Conservation (phyloP, 2,888 invertebrate species). For the Tipula vernalis region DNA sequence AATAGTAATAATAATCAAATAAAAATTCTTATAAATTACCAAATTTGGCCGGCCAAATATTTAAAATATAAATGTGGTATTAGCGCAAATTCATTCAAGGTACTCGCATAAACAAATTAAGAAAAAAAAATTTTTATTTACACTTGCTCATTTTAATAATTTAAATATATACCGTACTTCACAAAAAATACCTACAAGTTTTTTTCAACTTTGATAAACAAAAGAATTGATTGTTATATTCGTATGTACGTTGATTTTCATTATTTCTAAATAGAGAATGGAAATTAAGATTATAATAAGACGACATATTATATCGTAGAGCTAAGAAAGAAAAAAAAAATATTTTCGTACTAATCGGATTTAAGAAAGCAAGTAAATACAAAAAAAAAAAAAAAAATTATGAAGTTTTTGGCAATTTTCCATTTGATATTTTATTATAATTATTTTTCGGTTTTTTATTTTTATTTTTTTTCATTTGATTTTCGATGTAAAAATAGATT, state of each 20-base stretch:
- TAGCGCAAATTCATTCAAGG: neutral
- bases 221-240: neutral
- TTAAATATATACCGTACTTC: neutral
- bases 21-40: neutral
- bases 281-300: neutral
- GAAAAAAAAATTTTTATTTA: neutral
- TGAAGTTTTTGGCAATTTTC: constrained; percentile 17
- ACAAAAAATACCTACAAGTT: neutral
- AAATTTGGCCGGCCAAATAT: neutral
- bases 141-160: neutral
- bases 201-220: neutral
- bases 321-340: neutral
- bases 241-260: neutral
- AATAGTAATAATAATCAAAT: neutral
- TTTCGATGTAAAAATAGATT: neutral
- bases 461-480: neutral
- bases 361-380: neutral
- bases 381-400: neutral
- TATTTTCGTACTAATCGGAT: neutral
- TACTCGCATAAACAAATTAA: neutral
- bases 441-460: neutral
- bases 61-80: neutral
- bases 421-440: constrained; percentile 13
- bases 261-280: neutral
- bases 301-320: neutral